A percentile compares a stretch with the other conserved stretches of the same genome.
Evolutionary conservation across 2,888 invertebrate genomes (phyloP).

Genomic region (Cyaniris semiargus): DNA sequence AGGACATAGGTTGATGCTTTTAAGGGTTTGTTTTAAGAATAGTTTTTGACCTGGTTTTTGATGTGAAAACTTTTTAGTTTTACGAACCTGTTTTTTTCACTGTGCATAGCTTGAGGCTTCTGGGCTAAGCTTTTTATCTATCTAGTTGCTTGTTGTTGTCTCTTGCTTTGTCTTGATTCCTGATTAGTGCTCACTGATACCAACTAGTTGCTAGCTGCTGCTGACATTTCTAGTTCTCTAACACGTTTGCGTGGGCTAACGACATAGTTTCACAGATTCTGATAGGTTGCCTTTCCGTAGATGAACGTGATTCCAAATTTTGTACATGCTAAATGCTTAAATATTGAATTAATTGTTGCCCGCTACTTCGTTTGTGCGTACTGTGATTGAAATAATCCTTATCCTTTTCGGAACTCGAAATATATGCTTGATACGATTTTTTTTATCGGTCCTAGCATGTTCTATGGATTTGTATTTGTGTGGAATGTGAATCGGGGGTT

Average conservation of each 20-base stretch:
- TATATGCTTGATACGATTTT: too few species aligned
- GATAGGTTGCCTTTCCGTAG: background rate
- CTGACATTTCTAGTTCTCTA: background rate
- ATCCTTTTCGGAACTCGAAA: too few species aligned
- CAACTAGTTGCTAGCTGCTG: background rate
- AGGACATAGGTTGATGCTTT: too few species aligned
- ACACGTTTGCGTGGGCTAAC: conserved; percentile 12
- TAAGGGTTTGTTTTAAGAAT: background rate
- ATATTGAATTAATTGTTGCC: too few species aligned
- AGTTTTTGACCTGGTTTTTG: too few species aligned
- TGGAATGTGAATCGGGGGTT: background rate
- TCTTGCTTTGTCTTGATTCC: background rate
- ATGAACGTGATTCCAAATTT: background rate
- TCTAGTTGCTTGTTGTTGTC: background rate
- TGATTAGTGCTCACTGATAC: background rate
- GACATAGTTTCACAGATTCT: background rate
- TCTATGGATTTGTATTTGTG: too few species aligned
- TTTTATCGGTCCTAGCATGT: too few species aligned
- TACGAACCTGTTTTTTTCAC: too few species aligned
- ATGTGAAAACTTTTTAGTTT: too few species aligned
- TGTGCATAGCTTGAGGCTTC: too few species aligned
- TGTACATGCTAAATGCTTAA: background rate
- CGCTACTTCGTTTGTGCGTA: too few species aligned
- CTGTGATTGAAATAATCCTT: too few species aligned
- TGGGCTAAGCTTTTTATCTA: background rate